Conservation (phyloP, 2,113 vertebrate species). For the Xerus inauris region DNA sequence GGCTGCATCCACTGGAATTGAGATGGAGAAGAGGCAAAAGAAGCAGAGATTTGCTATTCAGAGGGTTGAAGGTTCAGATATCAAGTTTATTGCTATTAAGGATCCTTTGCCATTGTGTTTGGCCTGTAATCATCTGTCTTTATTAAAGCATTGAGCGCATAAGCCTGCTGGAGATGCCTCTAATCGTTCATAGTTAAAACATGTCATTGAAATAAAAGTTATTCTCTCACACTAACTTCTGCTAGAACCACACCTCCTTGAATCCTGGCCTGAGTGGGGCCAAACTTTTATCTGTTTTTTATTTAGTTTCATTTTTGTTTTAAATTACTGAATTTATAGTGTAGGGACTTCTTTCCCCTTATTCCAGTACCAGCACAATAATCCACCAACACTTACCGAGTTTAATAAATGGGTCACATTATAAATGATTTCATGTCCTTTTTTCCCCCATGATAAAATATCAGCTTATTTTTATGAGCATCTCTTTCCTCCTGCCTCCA, state of each 20-base stretch:
- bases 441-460: background rate
- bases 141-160: background rate
- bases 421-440: background rate
- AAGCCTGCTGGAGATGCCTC: background rate
- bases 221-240: background rate
- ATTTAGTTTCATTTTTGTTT: background rate
- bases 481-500: background rate
- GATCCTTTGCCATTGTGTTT: background rate
- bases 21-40: background rate
- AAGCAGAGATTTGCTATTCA: background rate
- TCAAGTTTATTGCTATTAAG: background rate
- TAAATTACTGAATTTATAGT: background rate
- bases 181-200: background rate
- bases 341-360: background rate
- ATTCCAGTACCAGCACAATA: background rate
- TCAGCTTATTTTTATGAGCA: background rate
- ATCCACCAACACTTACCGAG: background rate
- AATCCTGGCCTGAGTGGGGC: background rate
- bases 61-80: background rate
- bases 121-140: background rate
- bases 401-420: background rate
- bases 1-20: background rate
- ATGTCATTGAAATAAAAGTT: background rate
- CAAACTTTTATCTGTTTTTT: background rate
- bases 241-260: background rate